phyloP scores from a whole-genome alignment of 2,113 vertebrate genomes.

The Python bivittatus region DNA sequence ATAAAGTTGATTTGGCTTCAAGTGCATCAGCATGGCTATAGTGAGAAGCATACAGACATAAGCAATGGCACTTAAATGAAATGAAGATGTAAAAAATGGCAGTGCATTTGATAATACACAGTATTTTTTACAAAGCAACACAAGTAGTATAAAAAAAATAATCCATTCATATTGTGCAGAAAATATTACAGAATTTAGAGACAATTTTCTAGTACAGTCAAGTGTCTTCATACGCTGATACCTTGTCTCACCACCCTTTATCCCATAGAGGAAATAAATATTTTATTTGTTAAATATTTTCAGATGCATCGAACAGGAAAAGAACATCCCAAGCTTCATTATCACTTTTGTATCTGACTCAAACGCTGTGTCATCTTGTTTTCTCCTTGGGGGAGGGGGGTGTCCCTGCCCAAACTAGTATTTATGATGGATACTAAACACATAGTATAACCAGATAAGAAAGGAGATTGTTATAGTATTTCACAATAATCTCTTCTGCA shows the following conservation, averaged over 20 bases:
- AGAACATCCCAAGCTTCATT: background rate
- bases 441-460: background rate
- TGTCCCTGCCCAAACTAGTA: background rate
- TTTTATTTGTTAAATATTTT: background rate
- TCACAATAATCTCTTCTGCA: background rate
- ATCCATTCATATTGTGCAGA: conserved; percentile 43
- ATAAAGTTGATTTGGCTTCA: background rate
- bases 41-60: conserved; percentile 50
- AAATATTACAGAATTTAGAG: conserved; percentile 53
- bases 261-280: background rate
- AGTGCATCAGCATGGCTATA: conserved; percentile 13
- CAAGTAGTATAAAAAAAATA: conserved; percentile 24
- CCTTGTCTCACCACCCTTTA: background rate
- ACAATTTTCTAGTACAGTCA: conserved; percentile 19
- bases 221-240: background rate
- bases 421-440: background rate
- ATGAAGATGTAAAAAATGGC: conserved; percentile 3
- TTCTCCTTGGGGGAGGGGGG: background rate
- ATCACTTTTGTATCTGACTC: background rate
- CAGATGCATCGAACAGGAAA: background rate
- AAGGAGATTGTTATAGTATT: background rate
- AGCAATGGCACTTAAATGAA: conserved; percentile 47
- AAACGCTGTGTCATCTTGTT: background rate
- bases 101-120: conserved; percentile 9
- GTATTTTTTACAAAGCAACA: conserved; percentile 27